These are phyloP conservation scores for Chrysina gloriosa DNA, from an alignment of 2,888 invertebrate genomes.

Conservation along the genomic window DNA sequence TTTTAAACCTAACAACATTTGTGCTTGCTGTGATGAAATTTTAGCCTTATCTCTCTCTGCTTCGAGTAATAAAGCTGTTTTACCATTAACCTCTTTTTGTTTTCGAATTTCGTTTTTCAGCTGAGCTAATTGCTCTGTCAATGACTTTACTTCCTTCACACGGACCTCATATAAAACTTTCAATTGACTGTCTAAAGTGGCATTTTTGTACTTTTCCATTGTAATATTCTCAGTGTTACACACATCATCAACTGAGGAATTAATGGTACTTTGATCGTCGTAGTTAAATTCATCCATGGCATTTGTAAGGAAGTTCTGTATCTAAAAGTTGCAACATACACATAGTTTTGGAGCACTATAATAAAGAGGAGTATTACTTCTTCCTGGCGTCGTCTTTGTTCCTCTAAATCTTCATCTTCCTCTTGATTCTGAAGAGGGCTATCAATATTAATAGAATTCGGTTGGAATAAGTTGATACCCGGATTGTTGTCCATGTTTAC, in stretches of 20 bases:
- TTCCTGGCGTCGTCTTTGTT: conserved; percentile 50
- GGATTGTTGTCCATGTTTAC: conserved; percentile 43
- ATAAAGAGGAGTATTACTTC: conserved; percentile 46
- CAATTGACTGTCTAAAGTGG: conserved; percentile 49
- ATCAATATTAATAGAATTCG: conserved; percentile 44
- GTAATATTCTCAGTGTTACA: conserved; percentile 2
- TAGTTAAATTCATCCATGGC: conserved; percentile 53
- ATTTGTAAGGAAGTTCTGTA: conserved; percentile 49
- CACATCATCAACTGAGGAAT: conserved; percentile 49
- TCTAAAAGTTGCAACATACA: conserved; percentile 45
- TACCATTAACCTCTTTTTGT: conserved; percentile 43
- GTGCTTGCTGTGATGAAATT: conserved; percentile 50
- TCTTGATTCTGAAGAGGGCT: conserved; percentile 50
- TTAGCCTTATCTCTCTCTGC: conserved; percentile 49
- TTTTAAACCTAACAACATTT: conserved; percentile 48
- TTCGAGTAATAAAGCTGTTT: conserved; percentile 46
- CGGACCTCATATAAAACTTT: conserved; percentile 52
- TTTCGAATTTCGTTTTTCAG: conserved; percentile 44
- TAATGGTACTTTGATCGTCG: conserved; percentile 52
- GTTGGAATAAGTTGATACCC: conserved; percentile 49
- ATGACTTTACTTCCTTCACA: conserved; percentile 50
- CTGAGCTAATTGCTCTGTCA: conserved; percentile 47
- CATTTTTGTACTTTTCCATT: conserved; percentile 47
- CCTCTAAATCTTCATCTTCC: conserved; percentile 52
- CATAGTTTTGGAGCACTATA: not conserved